Base-by-base conservation (phyloP, 2,888 invertebrate species). In the Zhuqinia jingwanae region DNA sequence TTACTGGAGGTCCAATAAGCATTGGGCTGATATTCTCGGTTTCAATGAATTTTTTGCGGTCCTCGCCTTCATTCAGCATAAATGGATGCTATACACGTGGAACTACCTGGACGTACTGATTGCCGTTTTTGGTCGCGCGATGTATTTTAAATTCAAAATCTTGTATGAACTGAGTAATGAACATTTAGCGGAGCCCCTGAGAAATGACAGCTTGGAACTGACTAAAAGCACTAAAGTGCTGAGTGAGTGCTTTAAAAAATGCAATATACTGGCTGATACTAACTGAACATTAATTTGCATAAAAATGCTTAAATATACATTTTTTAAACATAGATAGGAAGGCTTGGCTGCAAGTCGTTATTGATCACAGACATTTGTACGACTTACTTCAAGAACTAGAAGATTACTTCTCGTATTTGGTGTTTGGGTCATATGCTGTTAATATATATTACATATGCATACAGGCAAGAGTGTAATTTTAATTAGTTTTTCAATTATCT, bases 351-450 rank as follows among this genome's bases (percentile, higher is more conserved):
- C 85, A 87, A 47, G 42, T 89, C 1, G 78, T 86, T 0, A 17
- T 75, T 1, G 90, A 90, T 60, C 88, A 90, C 53, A 80, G 68
- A 13, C 65, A 50, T 10, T 76, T 90, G 13, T 89, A 85, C 20
- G 70, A 85, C 1, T 45, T 90, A 25, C 36, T 88, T 0, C 27
- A 68, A 22, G 83, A 75, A 2, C 17, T 89, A 10, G 89, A 90
- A 36, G 58, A 75, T 2, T 83, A 89, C 10, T 58, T 90, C 17
- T 89, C 89, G 11, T 89, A 17, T 60, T 20, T 90, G 6, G 68
- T 90, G 11, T 89, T 90, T 76, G 85, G 60, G 0, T 88, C 88
- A 10, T 90, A 84, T 80, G 86, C 88, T 0, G 58, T 75, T 2
- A 88, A 88, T 50, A 84, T 83, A 10, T 88, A 79, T 65, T 88